Evolutionary conservation across 2,797 vertebrate genomes (phyloP).

Genomic region (Muraenolepis orangiensis): DNA sequence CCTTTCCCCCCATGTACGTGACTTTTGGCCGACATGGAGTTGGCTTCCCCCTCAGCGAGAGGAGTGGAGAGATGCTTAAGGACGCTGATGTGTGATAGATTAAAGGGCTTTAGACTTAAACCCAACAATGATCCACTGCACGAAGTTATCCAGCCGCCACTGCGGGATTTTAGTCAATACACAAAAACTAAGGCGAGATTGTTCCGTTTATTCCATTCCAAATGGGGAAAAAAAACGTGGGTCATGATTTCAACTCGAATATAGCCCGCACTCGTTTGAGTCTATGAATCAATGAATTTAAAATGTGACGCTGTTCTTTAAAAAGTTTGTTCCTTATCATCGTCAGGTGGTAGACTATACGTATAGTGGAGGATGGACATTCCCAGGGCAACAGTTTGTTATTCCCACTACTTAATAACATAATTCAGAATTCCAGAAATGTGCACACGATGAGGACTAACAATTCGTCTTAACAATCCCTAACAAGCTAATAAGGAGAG

Average conservation of each 20-base stretch:
- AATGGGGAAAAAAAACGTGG: not conserved
- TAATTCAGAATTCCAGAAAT: too few species aligned
- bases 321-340: too few species aligned
- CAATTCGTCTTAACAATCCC: too few species aligned
- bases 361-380: not conserved
- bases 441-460: too few species aligned
- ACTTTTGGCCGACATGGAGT: not conserved
- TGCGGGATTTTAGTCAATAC: not conserved
- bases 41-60: not conserved
- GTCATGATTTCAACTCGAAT: not conserved
- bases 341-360: too few species aligned
- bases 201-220: not conserved
- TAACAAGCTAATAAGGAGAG: not conserved
- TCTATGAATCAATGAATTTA: not conserved
- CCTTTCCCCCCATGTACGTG: not conserved
- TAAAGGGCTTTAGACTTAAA: conserved; percentile 50
- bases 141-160: not conserved
- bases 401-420: too few species aligned
- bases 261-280: not conserved
- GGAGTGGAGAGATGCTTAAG: conserved; percentile 13
- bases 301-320: not conserved
- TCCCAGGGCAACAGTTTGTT: not conserved
- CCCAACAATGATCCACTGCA: conserved; percentile 47
- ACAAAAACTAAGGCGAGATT: not conserved
- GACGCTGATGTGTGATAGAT: conserved; percentile 55